Conservation (phyloP, 1,140 invertebrate species). For the Magallana gigas region DNA sequence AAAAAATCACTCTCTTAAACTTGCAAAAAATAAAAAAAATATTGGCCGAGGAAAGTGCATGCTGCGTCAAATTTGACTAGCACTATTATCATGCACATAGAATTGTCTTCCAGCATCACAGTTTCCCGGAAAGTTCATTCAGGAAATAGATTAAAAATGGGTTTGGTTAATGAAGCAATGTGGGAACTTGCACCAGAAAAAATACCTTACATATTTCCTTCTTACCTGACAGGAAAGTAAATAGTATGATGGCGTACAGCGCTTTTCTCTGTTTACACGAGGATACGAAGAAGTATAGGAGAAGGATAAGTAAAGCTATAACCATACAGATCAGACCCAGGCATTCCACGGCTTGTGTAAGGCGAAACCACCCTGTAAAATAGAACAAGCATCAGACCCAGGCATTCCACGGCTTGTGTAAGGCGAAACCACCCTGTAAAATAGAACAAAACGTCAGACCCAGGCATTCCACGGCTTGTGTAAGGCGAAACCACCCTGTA, state of each 20-base stretch:
- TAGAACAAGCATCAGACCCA: constrained; percentile 47
- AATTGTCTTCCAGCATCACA: not conserved
- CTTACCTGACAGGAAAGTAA: constrained; percentile 59
- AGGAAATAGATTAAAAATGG: not conserved
- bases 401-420: constrained; percentile 64
- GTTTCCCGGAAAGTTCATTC: not conserved
- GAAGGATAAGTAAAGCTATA: constrained; percentile 50
- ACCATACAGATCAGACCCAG: constrained; percentile 59
- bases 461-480: constrained; percentile 63
- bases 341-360: constrained; percentile 64
- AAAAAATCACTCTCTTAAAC: too few relatives aligned
- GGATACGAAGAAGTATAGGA: constrained; percentile 62
- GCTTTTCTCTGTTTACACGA: constrained; percentile 60
- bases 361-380: constrained; percentile 61
- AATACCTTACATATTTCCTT: too few relatives aligned
- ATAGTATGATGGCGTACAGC: constrained; percentile 54
- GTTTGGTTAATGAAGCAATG: not conserved
- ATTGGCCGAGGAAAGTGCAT: too few relatives aligned
- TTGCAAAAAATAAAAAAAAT: too few relatives aligned
- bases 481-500: constrained; percentile 63
- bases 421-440: constrained; percentile 63
- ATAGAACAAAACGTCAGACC: constrained; percentile 51
- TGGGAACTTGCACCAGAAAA: too few relatives aligned
- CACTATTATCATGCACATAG: too few relatives aligned
- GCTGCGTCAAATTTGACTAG: too few relatives aligned